Conservation (phyloP, 2,797 vertebrate species). For the Sebastes cheni region DNA sequence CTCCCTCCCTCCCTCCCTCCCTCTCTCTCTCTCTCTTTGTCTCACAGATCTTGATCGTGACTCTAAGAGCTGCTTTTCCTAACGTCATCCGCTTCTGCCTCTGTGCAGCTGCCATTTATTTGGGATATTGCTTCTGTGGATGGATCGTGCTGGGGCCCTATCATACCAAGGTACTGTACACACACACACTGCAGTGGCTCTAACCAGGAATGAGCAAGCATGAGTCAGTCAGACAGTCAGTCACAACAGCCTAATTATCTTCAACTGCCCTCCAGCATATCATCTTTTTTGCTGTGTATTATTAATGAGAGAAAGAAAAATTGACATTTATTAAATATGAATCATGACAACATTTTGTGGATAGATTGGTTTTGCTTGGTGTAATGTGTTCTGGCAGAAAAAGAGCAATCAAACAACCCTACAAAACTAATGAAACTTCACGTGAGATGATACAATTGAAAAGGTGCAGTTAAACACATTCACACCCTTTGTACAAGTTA, state of each 20-base stretch:
- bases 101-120: conserved; percentile 92
- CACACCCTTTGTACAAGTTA: background rate
- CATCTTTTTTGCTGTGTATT: conserved; percentile 14
- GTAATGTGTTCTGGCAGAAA: background rate
- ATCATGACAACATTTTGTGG: background rate
- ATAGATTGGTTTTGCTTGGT: background rate
- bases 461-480: background rate
- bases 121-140: conserved; percentile 97
- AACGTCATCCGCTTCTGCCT: conserved; percentile 94
- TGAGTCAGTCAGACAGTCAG: conserved; percentile 13
- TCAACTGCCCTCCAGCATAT: conserved; percentile 17
- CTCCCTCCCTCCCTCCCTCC: background rate
- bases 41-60: conserved; percentile 91
- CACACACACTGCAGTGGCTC: background rate
- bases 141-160: conserved; percentile 96
- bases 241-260: conserved; percentile 24
- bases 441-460: background rate
- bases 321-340: conserved; percentile 28
- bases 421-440: background rate
- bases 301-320: conserved; percentile 26
- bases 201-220: background rate
- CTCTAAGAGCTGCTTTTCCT: conserved; percentile 90
- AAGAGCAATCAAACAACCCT: background rate
- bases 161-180: conserved; percentile 86
- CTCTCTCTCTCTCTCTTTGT: background rate